phyloP scores from a whole-genome alignment of 2,113 vertebrate species.

The Sisor rabdophorus region DNA sequence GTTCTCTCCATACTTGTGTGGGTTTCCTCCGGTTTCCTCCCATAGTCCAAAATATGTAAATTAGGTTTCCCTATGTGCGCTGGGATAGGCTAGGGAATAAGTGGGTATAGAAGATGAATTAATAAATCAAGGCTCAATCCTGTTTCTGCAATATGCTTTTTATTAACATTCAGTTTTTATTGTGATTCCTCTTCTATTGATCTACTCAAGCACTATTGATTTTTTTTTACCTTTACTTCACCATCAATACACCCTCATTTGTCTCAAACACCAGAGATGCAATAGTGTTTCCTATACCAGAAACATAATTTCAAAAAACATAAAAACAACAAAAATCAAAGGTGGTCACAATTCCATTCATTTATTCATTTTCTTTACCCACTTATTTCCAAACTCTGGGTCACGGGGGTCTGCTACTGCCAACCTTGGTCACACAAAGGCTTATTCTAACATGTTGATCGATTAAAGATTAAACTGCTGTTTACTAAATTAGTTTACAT shows the following conservation, averaged over 20 bases:
- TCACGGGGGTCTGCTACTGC: too few species aligned
- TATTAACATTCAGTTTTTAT: neutral
- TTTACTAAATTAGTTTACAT: neutral
- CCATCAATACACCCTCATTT: neutral
- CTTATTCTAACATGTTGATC: neutral
- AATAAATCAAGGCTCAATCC: neutral
- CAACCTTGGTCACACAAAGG: too few species aligned
- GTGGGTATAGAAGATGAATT: too few species aligned
- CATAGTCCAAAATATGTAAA: too few species aligned
- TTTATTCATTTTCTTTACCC: too few species aligned
- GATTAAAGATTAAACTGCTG: neutral
- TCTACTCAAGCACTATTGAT: neutral
- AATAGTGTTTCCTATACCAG: neutral
- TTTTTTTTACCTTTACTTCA: slow-evolving; percentile 5
- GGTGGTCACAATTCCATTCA: too few species aligned
- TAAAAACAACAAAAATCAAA: too few species aligned
- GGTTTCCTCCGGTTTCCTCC: too few species aligned
- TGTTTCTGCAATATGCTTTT: neutral
- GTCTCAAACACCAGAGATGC: neutral
- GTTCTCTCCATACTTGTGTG: too few species aligned
- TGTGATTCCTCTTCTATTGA: neutral
- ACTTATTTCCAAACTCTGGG: too few species aligned
- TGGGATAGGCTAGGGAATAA: too few species aligned
- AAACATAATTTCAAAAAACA: neutral
- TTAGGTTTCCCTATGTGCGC: too few species aligned